Conservation (phyloP, 2,888 invertebrate genomes). For the Molanna angustata region DNA sequence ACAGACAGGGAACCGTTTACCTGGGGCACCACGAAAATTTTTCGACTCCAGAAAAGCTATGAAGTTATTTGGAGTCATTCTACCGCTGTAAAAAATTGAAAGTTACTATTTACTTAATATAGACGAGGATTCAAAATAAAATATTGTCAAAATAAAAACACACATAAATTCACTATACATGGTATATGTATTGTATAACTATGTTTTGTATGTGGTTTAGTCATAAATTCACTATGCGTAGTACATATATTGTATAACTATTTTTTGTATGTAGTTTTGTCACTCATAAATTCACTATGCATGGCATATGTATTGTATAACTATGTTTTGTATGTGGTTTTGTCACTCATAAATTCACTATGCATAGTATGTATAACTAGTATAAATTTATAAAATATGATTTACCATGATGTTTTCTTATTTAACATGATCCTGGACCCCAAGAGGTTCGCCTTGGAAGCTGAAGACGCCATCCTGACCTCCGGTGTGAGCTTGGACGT, state of each 20-base stretch:
- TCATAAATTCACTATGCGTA: not conserved
- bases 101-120: not conserved
- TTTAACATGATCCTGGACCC: conserved; percentile 49
- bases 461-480: conserved; percentile 42
- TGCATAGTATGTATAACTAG: not conserved
- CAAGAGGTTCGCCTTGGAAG: conserved; percentile 46
- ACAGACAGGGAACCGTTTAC: conserved; percentile 65
- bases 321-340: not conserved
- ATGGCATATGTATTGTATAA: not conserved
- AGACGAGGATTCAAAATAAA: not conserved
- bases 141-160: too few relatives aligned
- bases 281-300: not conserved
- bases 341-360: not conserved
- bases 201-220: not conserved
- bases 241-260: not conserved
- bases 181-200: not conserved
- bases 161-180: not conserved
- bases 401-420: conserved; percentile 44
- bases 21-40: conserved; percentile 23
- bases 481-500: conserved; percentile 41
- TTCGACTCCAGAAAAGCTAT: conserved; percentile 45
- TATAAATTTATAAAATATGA: too few relatives aligned
- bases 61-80: conserved; percentile 50
- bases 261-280: not conserved
- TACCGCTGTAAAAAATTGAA: conserved; percentile 37